Percentiles rank a stretch among this genome's conserved stretches.
Conservation (phyloP, 1,140 invertebrate genomes). For the Nasonia vitripennis region DNA sequence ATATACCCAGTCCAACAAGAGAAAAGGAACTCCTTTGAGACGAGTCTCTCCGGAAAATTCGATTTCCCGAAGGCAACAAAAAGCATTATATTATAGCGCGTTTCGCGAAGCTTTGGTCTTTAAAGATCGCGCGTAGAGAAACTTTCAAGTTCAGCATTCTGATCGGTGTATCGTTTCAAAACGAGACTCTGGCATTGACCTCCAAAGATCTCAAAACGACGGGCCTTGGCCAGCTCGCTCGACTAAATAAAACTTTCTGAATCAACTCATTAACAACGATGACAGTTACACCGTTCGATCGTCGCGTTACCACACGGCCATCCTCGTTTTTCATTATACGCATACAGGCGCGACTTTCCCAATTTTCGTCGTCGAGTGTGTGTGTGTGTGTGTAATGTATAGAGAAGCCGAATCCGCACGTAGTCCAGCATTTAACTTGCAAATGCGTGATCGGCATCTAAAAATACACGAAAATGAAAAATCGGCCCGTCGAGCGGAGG, state of each 20-base stretch:
- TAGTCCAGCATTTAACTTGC: neutral
- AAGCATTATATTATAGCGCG: too few species aligned
- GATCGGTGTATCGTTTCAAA: neutral
- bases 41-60: neutral
- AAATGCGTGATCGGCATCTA: neutral
- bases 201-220: neutral
- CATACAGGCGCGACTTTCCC: too few species aligned
- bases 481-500: neutral
- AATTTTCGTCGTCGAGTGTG: too few species aligned
- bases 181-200: neutral
- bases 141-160: neutral
- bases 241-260: neutral
- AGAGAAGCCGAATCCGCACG: too few species aligned
- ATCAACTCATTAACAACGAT: too few species aligned
- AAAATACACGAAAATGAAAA: conserved; percentile 20
- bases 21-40: neutral
- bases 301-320: too few species aligned
- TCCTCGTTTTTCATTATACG: too few species aligned
- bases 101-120: neutral
- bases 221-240: neutral
- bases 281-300: too few species aligned
- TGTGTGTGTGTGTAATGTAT: too few species aligned
- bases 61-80: neutral
- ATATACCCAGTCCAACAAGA: neutral
- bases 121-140: neutral